Evolutionary conservation across 2,113 vertebrate species (phyloP), one percentile per base, ranked within the genome.

Genomic region (Corythornis cristatus): DNA sequence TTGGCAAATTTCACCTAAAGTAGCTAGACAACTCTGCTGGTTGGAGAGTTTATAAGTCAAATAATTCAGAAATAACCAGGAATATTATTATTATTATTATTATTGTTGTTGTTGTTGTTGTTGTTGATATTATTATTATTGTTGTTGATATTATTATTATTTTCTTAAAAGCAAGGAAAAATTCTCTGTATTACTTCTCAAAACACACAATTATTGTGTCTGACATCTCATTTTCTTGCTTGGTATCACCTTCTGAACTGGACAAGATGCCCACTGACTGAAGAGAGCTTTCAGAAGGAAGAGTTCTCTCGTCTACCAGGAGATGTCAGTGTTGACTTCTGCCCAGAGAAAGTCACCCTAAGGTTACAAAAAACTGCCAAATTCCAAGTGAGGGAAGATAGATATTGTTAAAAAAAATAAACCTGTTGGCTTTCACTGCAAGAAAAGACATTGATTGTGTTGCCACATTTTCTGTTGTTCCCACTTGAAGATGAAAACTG

Each of bases 271-370:
- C n/a, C 15, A 28, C 35, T 64, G 40, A 35, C 56, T 60, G 22
- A 57, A 31, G 26, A 65, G 43, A 37, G 22, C 60, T 54, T 70
- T 18, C 45, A 82, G 56, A 50, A n/a, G 57, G 91, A 84, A 93
- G 74, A 42, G 86, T 94, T 71, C 88, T 93, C 67, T 89, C 20
- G 0, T 76, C 88, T 92, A 58, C 97, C 96, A 97, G 96, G 93
- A 97, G 96, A 87, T 96, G 97, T 97, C 97, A 95, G 76, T 93
- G 83, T 96, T 95, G 78, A 65, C 96, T 95, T 92, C 86, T 85
- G 81, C 89, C 91, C 90, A 82, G 53, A 25, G 18, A 94, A 84
- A 96, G 82, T 58, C 88, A 88, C 4, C 7, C 71, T 85, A 48
- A 78, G 94, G 84, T 86, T 95, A 93, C 84, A 70, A 88, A 68